Conservation (phyloP, 2,797 vertebrate genomes). For the Phrynocephalus forsythii region DNA sequence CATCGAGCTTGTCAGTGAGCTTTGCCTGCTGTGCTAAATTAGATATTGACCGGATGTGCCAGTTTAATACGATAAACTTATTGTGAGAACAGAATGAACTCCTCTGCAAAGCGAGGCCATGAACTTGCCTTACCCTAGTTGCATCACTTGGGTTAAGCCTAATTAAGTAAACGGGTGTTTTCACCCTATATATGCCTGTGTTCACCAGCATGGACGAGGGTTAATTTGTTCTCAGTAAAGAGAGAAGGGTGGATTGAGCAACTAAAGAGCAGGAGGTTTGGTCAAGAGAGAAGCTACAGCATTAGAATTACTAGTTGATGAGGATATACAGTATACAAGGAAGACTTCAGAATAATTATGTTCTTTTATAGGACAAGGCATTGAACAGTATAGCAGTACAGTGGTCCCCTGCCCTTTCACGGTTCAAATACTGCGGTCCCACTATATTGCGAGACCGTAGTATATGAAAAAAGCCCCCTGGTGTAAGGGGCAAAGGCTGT, state of each 20-base stretch:
- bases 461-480: too few relatives aligned
- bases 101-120: not conserved
- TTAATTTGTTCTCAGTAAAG: not conserved
- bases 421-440: too few relatives aligned
- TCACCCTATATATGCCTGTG: not conserved
- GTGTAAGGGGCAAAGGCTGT: too few relatives aligned
- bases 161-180: not conserved
- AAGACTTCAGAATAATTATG: not conserved
- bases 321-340: not conserved
- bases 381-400: too few relatives aligned
- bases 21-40: constrained; percentile 37
- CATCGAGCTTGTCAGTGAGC: constrained; percentile 38
- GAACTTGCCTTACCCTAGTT: not conserved
- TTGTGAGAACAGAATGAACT: constrained; percentile 35
- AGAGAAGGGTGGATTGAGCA: not conserved
- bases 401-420: too few relatives aligned
- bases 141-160: not conserved
- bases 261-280: not conserved
- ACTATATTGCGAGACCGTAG: too few relatives aligned
- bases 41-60: constrained; percentile 54
- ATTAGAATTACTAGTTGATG: not conserved
- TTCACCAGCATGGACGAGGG: not conserved
- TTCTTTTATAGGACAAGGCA: not conserved
- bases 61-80: constrained; percentile 44
- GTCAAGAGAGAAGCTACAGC: not conserved